Base-by-base conservation (phyloP, 2,888 invertebrate genomes). In the Cryptops parisi region DNA sequence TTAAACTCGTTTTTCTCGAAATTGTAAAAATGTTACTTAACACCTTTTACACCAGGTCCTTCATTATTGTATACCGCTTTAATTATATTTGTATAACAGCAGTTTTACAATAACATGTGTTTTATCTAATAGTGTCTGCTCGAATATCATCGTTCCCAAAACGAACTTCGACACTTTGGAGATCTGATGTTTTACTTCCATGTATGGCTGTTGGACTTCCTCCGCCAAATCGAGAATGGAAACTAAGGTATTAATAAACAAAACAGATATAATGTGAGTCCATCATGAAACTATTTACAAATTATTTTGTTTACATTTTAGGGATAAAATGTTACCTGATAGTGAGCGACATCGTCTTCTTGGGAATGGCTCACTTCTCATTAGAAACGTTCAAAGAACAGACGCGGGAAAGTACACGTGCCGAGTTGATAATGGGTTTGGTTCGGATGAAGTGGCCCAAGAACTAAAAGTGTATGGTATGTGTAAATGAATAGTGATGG, bases 381-480 rank as follows among this genome's bases (percentile, higher is more conserved):
- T 56, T 39, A 48, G 51, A 19, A 26, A 44, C n/a, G 52, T 55
- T n/a, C 52, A 55, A 27, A 33, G 56, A n/a, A 17, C 25, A 2
- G 54, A 56, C 47, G 52, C 19, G 2, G 56, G 54, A 17, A 47
- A 55, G 23, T 56, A 54, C 40, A 33, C 47, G 17, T 56, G 56
- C 21, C 25, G 43, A 43, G 54, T 56, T 2, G 54, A 56, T 22
- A 56, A 56, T 41, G 25, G 27, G 2, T 56, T 38, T 21, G 56
- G 56, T 2, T n/a, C 40, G 12, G 56, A 56, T 24, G 54, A 56
- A 46, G 40, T 56, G 6, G 22, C 27, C 3, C 56, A 56, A 43
- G 56, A 56, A 48, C 53, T 56, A 5, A 39, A 54, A 22, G 45
- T 56, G 27, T 33, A 52, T 27, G 56, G 56, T 55, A 45, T 40